Base-by-base conservation (phyloP, 2,113 vertebrate species). In the Lepisosteus oculatus region DNA sequence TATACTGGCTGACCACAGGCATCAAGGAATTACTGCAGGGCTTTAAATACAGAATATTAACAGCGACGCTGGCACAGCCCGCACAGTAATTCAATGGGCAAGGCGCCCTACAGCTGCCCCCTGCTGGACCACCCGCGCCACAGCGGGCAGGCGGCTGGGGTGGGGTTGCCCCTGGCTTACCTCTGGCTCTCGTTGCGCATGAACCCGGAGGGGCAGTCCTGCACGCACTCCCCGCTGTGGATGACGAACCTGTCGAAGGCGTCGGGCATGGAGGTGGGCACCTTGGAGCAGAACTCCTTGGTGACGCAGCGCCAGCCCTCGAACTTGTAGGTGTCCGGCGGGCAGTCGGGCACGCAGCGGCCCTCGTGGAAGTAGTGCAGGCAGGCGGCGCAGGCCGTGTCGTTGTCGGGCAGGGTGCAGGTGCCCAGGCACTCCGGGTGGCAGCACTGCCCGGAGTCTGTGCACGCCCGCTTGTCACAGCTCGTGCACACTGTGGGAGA, bases 271-370 rank as follows among this genome's bases (percentile, higher is more conserved):
- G 84, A 82, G 0, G 70, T 85, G 14, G 92, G 94, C 75, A 95
- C 92, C 45, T 88, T 90, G 74, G 95, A 90, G 41, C 97, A 99
- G 69, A 93, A 83, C 55, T 98, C 95, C 17, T 92, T 91, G 59
- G 94, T 95, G 78, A 99, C 96, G 0, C 97, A 99, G 82, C 95
- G 96, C 97, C 97, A 99, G 84, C 96, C 96, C 82, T 99, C 95
- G 0, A 98, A 99, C 80, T 90, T 92, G 90, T 95, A 99, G 4
- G 96, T 98, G 87, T 85, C 93, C 0, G 87, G 83, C 0, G 97
- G 97, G 72, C 97, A 99, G 84, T 87, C 87, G 9, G 89, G 85
- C 77, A 98, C 89, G 8, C 97, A 99, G 78, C 86, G 88, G 0
- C 90, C 94, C 12, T 93, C 90, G 11, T 95, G 88, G 88, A 90